Evolutionary conservation across 2,888 invertebrate species (phyloP).

Genomic region (Amphipoea oculea): DNA sequence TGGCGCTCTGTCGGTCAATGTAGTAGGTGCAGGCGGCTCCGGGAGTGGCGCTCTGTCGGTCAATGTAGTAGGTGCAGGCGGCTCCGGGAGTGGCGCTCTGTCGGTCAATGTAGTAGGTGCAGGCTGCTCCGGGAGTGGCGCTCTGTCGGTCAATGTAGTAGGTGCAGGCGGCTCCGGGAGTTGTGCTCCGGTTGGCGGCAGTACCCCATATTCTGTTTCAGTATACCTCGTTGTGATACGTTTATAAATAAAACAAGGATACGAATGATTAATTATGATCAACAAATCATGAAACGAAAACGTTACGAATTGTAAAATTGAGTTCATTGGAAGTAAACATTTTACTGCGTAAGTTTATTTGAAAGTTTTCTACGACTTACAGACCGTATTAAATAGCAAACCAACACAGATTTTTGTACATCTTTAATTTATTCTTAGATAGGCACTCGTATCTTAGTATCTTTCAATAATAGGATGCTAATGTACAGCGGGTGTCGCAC

Average conservation of each 20-base stretch:
- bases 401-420: not conserved
- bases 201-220: not conserved
- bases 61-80: too few relatives aligned
- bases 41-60: too few relatives aligned
- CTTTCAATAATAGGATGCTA: slow-evolving; percentile 18
- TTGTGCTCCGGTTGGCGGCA: slow-evolving; percentile 4
- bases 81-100: too few relatives aligned
- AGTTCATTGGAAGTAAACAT: not conserved
- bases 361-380: not conserved
- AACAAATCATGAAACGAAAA: not conserved
- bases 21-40: too few relatives aligned
- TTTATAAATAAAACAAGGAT: not conserved
- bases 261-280: not conserved
- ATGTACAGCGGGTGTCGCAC: slow-evolving; percentile 15
- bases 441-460: slow-evolving; percentile 12
- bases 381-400: not conserved
- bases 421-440: slow-evolving; percentile 13
- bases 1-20: too few relatives aligned
- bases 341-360: not conserved
- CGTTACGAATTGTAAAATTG: too few relatives aligned
- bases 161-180: not conserved
- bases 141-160: slow-evolving; percentile 16
- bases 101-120: too few relatives aligned
- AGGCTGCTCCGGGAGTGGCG: not conserved
- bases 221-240: not conserved